Evolutionary conservation across 2,797 vertebrate genomes (phyloP), one percentile per base, ranked within the genome.

Genomic region (Acanthiza pusilla): DNA sequence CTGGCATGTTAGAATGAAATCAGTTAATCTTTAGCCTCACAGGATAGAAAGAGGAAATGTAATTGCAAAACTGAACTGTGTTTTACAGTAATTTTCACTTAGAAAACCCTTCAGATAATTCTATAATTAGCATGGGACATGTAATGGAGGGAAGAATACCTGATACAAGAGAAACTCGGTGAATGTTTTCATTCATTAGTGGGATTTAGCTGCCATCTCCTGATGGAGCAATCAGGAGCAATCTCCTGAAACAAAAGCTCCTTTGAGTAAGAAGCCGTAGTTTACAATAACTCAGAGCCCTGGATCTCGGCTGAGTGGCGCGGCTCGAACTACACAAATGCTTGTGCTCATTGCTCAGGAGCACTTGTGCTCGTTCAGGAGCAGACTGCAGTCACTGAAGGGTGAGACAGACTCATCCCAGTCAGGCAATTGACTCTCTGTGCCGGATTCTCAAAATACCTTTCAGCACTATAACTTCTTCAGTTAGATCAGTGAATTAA

Each of bases 1-100:
- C 63, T 51, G 67, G 91, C 89, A 96, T 93, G 77, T 88, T 67
- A 93, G 95, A 92, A 93, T 93, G 80, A 92, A 91, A 96, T 96
- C 96, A 36, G 96, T 95, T 97, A 97, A 97, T 97, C 96, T 97
- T 96, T 77, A 96, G 95, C 19, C 74, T 96, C 88, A 88, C 93
- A 91, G 54, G 91, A 96, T 91, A 95, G 93, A 96, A 91, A 97
- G 95, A 96, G 97, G 97, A 98, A 97, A 93, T 53, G 47, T 48
- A 92, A 85, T 97, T 97, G 97, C 97, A 93, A 97, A 95, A 97
- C 55, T 10, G 70, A 94, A 48, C 63, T 81, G 43, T 70, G 85
- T 89, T 93, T 97, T 96, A 95, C 88, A 82, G 70, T 95, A 89
- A 94, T 93, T 97, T 94, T 96, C 96, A 70, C 70, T 91, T 57